These are phyloP conservation scores for Mizuhopecten yessoensis DNA, from an alignment of 1,140 invertebrate genomes.

Conservation along the genomic window DNA sequence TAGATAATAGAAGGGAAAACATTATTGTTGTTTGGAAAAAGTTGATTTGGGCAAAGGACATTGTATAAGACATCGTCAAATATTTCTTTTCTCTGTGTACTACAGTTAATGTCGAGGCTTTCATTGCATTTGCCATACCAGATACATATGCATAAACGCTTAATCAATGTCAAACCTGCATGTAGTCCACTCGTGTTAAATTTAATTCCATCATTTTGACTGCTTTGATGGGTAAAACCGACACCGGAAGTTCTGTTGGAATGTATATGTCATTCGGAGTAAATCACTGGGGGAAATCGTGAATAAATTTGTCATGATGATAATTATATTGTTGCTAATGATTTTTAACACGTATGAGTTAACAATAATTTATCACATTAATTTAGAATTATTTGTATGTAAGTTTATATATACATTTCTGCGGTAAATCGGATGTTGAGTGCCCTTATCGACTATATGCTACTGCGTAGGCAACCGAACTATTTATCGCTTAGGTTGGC, in stretches of 20 bases:
- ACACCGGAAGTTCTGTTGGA: conserved; percentile 31
- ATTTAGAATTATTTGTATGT: neutral
- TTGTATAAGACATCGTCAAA: too few species aligned
- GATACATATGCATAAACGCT: neutral
- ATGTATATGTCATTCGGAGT: conserved; percentile 46
- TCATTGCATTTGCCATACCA: neutral
- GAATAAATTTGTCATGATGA: neutral
- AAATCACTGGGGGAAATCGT: conserved; percentile 49
- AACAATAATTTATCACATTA: too few species aligned
- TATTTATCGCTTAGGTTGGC: too few species aligned
- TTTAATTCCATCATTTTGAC: conserved; percentile 83
- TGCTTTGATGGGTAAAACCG: conserved; percentile 47
- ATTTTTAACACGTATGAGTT: too few species aligned
- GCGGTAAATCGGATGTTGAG: neutral
- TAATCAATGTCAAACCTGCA: conserved; percentile 71
- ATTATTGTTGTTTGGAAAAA: too few species aligned
- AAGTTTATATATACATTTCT: neutral
- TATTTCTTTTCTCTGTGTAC: too few species aligned
- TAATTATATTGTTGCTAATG: neutral
- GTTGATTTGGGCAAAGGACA: too few species aligned
- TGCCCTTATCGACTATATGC: too few species aligned
- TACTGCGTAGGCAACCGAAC: too few species aligned
- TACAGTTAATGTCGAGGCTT: neutral
- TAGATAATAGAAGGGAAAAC: too few species aligned
- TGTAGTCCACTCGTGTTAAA: conserved; percentile 80